Base-by-base conservation (phyloP, 2,113 vertebrate genomes). In the Phalacrocorax pelagicus region DNA sequence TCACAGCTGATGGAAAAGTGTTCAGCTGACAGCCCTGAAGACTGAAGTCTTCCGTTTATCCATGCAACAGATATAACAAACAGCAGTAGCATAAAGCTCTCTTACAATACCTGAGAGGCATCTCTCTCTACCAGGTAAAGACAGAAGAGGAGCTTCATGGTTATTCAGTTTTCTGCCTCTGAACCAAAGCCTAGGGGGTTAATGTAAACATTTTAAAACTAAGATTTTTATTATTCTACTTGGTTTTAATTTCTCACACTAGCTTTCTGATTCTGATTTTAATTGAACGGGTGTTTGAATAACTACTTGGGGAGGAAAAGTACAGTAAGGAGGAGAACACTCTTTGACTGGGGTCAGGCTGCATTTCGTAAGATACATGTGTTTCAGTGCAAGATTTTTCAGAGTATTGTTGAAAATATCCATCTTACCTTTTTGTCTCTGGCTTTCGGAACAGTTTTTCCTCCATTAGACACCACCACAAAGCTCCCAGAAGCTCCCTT, bases 401-500 rank as follows among this genome's bases (percentile, higher is more conserved):
- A 49, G 47, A 78, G 66, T 21, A 8, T 5, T 52, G 30, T 61
- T 96, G 70, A 54, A 80, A 92, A 42, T 24, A 67, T 38, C 65
- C 38, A 59, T 44, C 96, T 96, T 98, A 99, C 99, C 98, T 99
- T 99, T 96, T 96, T 98, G 80, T 98, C 98, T 92, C 97, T 97
- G 73, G 98, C 79, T 94, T 98, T 99, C 23, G 97, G 96, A 55
- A 98, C 72, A 23, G 97, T 94, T 98, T 99, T 99, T 83, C 99
- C 98, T 95, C 98, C 96, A 92, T 98, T 99, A 49, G 98, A 97
- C 73, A 98, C 99, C 51, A 99, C 99, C 65, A 99, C 89, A 77
- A 99, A 99, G 94, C 99, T 99, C 58, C 99, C 99, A 55, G 99
- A 99, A 63, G 99, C 99, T 85, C 99, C 99, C 96, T 99, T 99